phyloP scores from a whole-genome alignment of 2,113 vertebrate genomes.

The Dermatemys mawii region DNA sequence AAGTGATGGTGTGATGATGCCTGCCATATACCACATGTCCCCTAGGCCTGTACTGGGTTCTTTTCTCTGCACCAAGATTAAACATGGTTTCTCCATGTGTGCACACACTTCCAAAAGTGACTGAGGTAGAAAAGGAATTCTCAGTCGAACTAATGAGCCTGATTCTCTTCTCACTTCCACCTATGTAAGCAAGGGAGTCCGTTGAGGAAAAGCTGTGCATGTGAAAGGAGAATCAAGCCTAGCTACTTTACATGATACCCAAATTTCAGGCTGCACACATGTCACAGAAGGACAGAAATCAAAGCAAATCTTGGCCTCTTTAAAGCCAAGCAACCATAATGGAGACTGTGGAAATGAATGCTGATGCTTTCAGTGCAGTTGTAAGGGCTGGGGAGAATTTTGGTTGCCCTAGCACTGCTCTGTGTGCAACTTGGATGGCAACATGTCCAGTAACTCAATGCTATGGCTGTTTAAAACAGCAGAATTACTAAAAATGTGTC shows the following conservation, averaged over 20 bases:
- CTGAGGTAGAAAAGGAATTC: slow-evolving; percentile 21
- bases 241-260: background rate
- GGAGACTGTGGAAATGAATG: slow-evolving; percentile 39
- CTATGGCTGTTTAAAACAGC: slow-evolving; percentile 47
- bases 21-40: background rate
- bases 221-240: background rate
- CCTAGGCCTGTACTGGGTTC: background rate
- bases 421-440: background rate
- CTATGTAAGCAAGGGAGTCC: slow-evolving; percentile 27
- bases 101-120: background rate
- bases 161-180: slow-evolving; percentile 33
- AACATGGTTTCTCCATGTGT: slow-evolving; percentile 5
- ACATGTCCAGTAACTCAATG: background rate
- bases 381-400: background rate
- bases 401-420: background rate
- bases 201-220: slow-evolving; percentile 16
- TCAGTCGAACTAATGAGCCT: slow-evolving; percentile 44
- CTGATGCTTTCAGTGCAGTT: slow-evolving; percentile 26
- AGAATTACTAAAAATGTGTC: slow-evolving; percentile 35
- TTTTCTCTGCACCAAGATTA: slow-evolving; percentile 48
- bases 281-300: background rate
- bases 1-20: background rate
- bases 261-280: background rate
- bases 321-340: slow-evolving; percentile 29
- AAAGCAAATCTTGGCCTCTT: background rate